Conservation (phyloP, 2,797 vertebrate species). For the Pyrocephalus nanus region DNA sequence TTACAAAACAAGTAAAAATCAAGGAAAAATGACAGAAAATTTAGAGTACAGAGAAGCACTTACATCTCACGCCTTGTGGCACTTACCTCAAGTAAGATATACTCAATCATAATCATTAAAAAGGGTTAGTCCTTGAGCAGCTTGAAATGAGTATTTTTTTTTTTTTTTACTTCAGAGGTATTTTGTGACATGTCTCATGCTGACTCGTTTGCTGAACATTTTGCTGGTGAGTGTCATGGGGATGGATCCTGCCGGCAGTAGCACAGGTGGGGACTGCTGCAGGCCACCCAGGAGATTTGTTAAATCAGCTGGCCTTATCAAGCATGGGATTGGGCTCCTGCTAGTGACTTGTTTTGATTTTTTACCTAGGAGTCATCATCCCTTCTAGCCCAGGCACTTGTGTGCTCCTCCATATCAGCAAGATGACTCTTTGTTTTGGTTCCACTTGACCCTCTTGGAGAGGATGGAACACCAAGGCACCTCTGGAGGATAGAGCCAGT, state of each 20-base stretch:
- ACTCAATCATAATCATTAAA: background rate
- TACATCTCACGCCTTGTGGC: rapidly evolving
- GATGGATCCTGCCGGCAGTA: rapidly evolving
- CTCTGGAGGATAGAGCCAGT: background rate
- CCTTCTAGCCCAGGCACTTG: background rate
- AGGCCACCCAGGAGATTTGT: background rate
- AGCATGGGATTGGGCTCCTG: background rate
- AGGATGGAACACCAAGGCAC: background rate
- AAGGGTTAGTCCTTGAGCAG: background rate
- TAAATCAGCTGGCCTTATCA: background rate
- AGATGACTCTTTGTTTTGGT: background rate
- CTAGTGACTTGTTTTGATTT: background rate
- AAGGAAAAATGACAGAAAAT: slow-evolving; percentile 1
- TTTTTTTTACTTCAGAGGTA: background rate
- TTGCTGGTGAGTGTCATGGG: rapidly evolving
- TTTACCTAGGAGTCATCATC: rapidly evolving
- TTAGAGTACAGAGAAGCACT: background rate
- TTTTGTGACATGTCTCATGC: rapidly evolving
- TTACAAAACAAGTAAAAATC: slow-evolving; percentile 40
- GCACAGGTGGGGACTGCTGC: rapidly evolving
- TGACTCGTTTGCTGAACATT: background rate
- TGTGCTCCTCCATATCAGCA: rapidly evolving
- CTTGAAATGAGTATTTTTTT: background rate
- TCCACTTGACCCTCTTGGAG: background rate
- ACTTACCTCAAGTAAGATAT: background rate